These are phyloP conservation scores for Pteruthius melanotis DNA, from an alignment of 2,113 vertebrate species.

Conservation along the genomic window DNA sequence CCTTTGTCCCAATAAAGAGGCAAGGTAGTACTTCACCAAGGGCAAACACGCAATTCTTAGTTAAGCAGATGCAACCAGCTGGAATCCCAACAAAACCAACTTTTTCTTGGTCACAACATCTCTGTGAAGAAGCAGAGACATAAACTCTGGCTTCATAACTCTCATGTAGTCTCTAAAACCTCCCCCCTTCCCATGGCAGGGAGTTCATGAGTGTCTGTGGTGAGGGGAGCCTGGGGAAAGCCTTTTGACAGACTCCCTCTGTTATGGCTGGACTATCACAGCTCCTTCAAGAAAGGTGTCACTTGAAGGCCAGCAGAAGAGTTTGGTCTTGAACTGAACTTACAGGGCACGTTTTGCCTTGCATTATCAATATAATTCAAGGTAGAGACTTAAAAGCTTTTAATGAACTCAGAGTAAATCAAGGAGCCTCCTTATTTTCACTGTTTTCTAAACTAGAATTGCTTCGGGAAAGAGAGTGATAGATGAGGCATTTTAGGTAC, in stretches of 20 bases:
- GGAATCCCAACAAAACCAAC: background rate
- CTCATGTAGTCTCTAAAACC: background rate
- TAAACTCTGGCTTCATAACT: background rate
- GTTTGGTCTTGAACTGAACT: background rate
- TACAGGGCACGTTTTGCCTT: background rate
- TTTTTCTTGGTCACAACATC: background rate
- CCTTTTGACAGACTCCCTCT: background rate
- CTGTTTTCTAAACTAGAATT: background rate
- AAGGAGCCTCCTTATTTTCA: background rate
- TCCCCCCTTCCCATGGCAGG: background rate
- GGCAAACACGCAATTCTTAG: background rate
- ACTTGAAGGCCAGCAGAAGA: background rate
- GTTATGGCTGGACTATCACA: background rate
- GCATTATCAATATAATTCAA: background rate
- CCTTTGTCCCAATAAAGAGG: background rate
- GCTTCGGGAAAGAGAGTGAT: background rate
- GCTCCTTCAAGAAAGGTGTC: background rate
- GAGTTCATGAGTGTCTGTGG: background rate
- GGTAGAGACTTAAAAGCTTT: background rate
- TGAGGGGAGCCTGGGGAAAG: background rate
- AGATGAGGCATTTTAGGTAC: background rate
- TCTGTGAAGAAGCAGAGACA: background rate
- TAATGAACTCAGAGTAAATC: background rate
- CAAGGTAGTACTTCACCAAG: background rate
- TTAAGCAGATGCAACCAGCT: background rate